phyloP scores from a whole-genome alignment of 2,113 vertebrate species.

The Gopherus flavomarginatus region DNA sequence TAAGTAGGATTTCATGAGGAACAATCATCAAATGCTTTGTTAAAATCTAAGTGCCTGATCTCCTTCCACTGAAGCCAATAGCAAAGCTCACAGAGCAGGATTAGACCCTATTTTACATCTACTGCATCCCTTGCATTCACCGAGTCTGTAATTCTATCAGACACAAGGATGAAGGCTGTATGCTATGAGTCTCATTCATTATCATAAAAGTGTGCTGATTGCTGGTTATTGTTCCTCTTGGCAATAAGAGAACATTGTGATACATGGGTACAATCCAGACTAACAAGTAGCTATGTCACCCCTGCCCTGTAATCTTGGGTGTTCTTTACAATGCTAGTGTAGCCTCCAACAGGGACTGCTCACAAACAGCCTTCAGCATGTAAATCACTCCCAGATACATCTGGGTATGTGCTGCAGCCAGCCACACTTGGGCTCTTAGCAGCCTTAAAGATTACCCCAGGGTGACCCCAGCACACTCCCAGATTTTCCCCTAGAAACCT shows the following conservation, averaged over 20 bases:
- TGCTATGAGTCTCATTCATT: constrained; percentile 8
- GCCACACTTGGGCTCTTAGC: not conserved
- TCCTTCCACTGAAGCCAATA: constrained; percentile 3
- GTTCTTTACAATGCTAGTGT: not conserved
- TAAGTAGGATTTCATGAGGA: not conserved
- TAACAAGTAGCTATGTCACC: not conserved
- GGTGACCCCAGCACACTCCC: not conserved
- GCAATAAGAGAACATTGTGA: not conserved
- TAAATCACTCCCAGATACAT: not conserved
- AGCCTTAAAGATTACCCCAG: not conserved
- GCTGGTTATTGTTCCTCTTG: not conserved
- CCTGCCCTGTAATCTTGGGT: not conserved
- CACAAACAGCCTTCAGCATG: not conserved
- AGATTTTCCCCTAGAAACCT: not conserved
- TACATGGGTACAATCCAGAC: not conserved
- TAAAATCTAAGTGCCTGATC: not conserved
- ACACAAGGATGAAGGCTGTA: not conserved
- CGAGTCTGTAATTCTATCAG: not conserved
- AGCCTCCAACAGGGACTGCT: not conserved
- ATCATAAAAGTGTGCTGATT: not conserved
- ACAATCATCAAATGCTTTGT: not conserved
- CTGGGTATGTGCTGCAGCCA: not conserved
- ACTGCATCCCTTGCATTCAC: not conserved
- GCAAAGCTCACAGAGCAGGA: not conserved
- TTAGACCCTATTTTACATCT: not conserved